Evolutionary conservation across 2,113 vertebrate species (phyloP).

Genomic region (Panthera leo): DNA sequence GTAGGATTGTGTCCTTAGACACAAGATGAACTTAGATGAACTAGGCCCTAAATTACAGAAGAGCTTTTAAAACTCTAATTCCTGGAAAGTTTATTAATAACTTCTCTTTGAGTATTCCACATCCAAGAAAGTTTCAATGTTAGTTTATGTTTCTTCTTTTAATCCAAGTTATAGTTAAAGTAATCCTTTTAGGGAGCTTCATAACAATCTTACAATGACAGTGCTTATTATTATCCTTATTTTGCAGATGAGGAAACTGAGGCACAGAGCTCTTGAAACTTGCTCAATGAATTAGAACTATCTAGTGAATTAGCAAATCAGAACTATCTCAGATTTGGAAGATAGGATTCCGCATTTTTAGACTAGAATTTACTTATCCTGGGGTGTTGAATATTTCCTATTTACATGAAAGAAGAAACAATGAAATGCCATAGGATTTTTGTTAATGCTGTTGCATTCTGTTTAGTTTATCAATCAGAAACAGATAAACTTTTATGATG

Average conservation of each 20-base stretch:
- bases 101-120: not conserved
- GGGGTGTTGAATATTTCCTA: not conserved
- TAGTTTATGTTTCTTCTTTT: not conserved
- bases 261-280: not conserved
- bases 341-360: not conserved
- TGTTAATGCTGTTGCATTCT: not conserved
- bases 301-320: not conserved
- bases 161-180: not conserved
- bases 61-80: not conserved
- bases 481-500: not conserved
- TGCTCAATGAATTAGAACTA: not conserved
- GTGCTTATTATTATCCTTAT: not conserved
- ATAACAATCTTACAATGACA: not conserved
- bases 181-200: not conserved
- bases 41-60: not conserved
- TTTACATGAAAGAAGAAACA: not conserved
- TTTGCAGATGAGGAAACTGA: not conserved
- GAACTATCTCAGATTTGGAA: not conserved
- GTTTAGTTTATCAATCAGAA: not conserved
- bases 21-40: not conserved
- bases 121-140: not conserved
- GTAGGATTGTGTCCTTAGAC: not conserved
- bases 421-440: not conserved
- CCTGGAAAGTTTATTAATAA: not conserved
- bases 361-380: not conserved